Percentiles rank a stretch among this genome's conserved stretches.
phyloP scores from a whole-genome alignment of 1,140 invertebrate genomes.

The Drosophila watanabei region DNA sequence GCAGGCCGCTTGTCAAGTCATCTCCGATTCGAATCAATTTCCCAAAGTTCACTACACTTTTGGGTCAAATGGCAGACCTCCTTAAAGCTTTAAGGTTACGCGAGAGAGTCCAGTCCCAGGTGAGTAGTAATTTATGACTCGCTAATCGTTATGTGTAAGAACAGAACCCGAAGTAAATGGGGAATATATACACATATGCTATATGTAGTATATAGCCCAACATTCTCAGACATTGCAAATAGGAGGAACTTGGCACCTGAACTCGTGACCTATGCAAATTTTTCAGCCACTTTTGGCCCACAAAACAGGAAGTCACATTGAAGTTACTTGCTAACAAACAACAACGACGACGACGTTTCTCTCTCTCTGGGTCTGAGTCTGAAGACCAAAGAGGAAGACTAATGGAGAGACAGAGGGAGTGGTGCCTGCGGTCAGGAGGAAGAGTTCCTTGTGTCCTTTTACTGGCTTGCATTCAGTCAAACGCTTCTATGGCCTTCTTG shows the following conservation, averaged over 20 bases:
- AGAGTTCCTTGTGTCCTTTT: slow-evolving; percentile 5
- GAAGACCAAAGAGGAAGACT: slow-evolving; percentile 54
- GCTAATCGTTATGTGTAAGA: slow-evolving; percentile 51
- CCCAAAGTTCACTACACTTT: slow-evolving; percentile 81
- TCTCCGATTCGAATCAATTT: slow-evolving; percentile 82
- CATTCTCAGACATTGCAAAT: slow-evolving; percentile 72
- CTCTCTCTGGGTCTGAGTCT: slow-evolving; percentile 78
- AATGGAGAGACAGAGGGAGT: slow-evolving; percentile 41
- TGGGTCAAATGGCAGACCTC: slow-evolving; percentile 53
- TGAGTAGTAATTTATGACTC: slow-evolving; percentile 79
- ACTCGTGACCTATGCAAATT: slow-evolving; percentile 85
- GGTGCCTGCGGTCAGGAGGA: too few relatives aligned
- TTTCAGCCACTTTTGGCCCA: slow-evolving; percentile 63
- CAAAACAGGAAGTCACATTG: slow-evolving; percentile 80
- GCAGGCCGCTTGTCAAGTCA: slow-evolving; percentile 70
- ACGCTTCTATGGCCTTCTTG: neutral
- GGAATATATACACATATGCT: slow-evolving; percentile 14
- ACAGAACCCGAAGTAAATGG: neutral
- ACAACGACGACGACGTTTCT: neutral
- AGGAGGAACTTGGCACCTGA: slow-evolving; percentile 70
- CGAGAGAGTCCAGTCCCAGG: slow-evolving; percentile 31
- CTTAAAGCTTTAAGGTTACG: slow-evolving; percentile 58
- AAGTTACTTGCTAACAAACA: slow-evolving; percentile 57
- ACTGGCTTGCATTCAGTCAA: slow-evolving; percentile 5
- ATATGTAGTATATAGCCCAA: slow-evolving; percentile 42